Evolutionary conservation across 2,113 vertebrate genomes (phyloP), one percentile per base, ranked within the genome.

Genomic region (Acanthochromis polyacanthus): DNA sequence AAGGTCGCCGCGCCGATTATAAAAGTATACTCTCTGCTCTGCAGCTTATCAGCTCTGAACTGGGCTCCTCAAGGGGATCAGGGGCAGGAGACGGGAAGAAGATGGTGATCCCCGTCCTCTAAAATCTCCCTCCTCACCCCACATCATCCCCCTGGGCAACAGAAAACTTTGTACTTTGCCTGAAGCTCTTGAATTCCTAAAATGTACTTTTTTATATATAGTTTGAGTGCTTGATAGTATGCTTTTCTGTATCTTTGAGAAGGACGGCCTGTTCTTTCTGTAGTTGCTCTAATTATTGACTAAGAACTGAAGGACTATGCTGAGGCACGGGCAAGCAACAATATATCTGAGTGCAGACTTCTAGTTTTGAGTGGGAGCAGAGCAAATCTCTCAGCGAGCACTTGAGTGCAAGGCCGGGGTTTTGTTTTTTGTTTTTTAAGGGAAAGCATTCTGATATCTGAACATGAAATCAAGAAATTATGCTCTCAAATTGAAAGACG

Each of bases 21-120:
- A 58, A 36, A 36, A 69, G 61, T 57, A 15, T 20, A 43, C 30
- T 60, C 60, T 62, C 30, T 17, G 65, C 75, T 79, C 38, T 43
- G 62, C 17, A 12, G 81, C 75, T 91, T 81, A 84, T 88, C 88
- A 59, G 79, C 84, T 48, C 68, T 36, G 59, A 80, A 68, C 22
- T 57, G 0, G 58, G 57, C 36, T 88, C 81, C 50, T 73, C 30
- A 4, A 76, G 65, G 72, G 66, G 70, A 83, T 83, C 22, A 56
- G 30, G 32, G 10, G 62, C 28, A 30, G 52, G 59, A 56, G 57
- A 56, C 68, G 45, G 71, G 50, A 46, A 71, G 55, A 73, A 69
- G 25, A 65, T 55, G 38, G 40, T 53, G 62, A 75, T 78, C 73
- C 14, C 69, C 28, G 55, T 76, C 75, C 43, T 71, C 59, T 30